A percentile compares a stretch with the other conserved stretches of the same genome.
Conservation (phyloP, 2,888 invertebrate genomes). For the Strigamia crassipes region DNA sequence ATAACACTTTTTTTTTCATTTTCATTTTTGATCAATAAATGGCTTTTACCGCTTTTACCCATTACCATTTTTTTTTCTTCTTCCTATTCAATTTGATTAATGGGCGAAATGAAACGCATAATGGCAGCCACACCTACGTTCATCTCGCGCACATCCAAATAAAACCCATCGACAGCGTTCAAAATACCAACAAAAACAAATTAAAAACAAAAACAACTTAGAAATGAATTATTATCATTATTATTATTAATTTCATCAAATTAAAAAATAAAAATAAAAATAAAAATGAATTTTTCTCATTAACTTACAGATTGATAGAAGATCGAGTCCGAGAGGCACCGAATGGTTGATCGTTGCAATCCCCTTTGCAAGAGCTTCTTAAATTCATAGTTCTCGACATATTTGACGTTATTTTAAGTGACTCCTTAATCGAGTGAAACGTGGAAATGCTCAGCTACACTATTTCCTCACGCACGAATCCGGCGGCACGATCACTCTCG, state of each 20-base stretch:
- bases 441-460: background rate
- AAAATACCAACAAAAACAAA: background rate
- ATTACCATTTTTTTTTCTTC: too few relatives aligned
- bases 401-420: background rate
- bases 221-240: too few relatives aligned
- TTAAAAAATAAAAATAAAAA: background rate
- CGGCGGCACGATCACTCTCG: background rate
- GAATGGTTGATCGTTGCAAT: background rate
- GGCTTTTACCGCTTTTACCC: too few relatives aligned
- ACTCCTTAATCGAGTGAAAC: background rate
- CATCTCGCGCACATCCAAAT: background rate
- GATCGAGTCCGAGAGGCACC: background rate
- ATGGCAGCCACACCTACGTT: background rate
- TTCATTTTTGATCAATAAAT: too few relatives aligned
- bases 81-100: too few relatives aligned
- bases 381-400: background rate
- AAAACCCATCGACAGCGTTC: background rate
- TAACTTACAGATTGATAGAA: background rate
- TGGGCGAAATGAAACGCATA: too few relatives aligned
- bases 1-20: too few relatives aligned
- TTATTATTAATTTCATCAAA: too few relatives aligned
- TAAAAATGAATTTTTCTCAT: background rate
- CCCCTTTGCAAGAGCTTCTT: background rate
- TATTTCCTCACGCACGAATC: background rate
- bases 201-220: too few relatives aligned